Percentiles rank a stretch among this genome's conserved stretches.
Conservation (phyloP, 2,113 vertebrate genomes). For the Rutilus rutilus region DNA sequence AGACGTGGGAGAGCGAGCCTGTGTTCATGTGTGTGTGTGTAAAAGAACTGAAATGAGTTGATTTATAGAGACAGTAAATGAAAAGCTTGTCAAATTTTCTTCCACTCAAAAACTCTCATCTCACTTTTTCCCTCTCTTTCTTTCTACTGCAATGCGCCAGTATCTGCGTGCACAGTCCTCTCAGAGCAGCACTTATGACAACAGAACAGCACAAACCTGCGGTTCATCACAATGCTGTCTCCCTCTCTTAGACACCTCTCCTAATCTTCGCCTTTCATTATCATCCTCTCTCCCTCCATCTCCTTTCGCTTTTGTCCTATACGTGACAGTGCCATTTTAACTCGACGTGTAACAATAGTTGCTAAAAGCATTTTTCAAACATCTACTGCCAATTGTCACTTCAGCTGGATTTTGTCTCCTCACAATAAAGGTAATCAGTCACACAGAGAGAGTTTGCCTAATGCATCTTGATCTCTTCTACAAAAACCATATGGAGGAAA, state of each 20-base stretch:
- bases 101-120: conserved; percentile 42
- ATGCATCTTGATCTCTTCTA: conserved; percentile 34
- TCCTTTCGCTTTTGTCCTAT: conserved; percentile 56
- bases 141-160: conserved; percentile 77
- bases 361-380: conserved; percentile 76
- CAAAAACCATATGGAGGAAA: conserved; percentile 2
- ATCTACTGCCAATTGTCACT: conserved; percentile 76
- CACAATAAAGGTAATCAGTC: conserved; percentile 21
- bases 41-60: conserved; percentile 55
- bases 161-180: conserved; percentile 65
- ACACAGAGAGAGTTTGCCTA: conserved; percentile 28
- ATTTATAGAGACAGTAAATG: conserved; percentile 72
- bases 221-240: conserved; percentile 25
- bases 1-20: conserved; percentile 22
- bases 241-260: conserved; percentile 32
- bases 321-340: conserved; percentile 49
- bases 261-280: conserved; percentile 31
- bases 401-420: conserved; percentile 49
- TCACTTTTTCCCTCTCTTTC: conserved; percentile 46
- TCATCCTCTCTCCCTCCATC: conserved; percentile 41
- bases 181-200: conserved; percentile 11
- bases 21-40: conserved; percentile 19
- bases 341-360: conserved; percentile 66
- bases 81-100: conserved; percentile 67
- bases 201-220: conserved; percentile 30